phyloP scores from a whole-genome alignment of 1,140 invertebrate species.

The Hetaerina americana region DNA sequence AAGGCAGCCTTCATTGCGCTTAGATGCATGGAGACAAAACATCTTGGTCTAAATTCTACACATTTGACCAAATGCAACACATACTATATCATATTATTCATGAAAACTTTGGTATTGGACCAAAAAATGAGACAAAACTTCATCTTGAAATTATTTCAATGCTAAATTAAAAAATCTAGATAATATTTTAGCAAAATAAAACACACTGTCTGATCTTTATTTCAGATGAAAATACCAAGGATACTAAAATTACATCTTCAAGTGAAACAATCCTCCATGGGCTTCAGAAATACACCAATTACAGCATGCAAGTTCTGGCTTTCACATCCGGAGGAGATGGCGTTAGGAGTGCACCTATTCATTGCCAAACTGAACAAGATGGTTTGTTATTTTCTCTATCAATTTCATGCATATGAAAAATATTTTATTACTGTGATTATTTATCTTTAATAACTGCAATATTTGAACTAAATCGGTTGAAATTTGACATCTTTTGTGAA shows the following conservation, averaged over 20 bases:
- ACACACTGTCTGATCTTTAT: no score
- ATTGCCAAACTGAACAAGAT: constrained; percentile 91
- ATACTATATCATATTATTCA: no score
- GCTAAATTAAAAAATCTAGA: constrained; percentile 5
- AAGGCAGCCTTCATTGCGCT: no score
- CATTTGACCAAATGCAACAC: no score
- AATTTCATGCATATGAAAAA: constrained; percentile 2
- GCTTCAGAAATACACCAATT: constrained; percentile 91
- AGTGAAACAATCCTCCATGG: constrained; percentile 86
- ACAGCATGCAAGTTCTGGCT: constrained; percentile 90
- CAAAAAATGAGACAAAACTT: background rate
- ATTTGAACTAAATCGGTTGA: no score
- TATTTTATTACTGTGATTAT: no score
- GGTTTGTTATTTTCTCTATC: constrained; percentile 37
- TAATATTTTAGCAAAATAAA: no score
- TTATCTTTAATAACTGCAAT: no score
- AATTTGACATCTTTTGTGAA: no score
- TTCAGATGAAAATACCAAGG: constrained; percentile 77
- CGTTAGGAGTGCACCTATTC: constrained; percentile 75
- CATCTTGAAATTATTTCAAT: constrained; percentile 7
- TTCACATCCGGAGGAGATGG: constrained; percentile 94
- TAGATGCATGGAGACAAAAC: no score
- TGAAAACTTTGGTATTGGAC: no score
- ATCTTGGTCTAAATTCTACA: no score
- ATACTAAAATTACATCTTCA: constrained; percentile 79